Evolutionary conservation across 2,113 vertebrate genomes (phyloP), one percentile per base, ranked within the genome.

Genomic region (Strix aluco): DNA sequence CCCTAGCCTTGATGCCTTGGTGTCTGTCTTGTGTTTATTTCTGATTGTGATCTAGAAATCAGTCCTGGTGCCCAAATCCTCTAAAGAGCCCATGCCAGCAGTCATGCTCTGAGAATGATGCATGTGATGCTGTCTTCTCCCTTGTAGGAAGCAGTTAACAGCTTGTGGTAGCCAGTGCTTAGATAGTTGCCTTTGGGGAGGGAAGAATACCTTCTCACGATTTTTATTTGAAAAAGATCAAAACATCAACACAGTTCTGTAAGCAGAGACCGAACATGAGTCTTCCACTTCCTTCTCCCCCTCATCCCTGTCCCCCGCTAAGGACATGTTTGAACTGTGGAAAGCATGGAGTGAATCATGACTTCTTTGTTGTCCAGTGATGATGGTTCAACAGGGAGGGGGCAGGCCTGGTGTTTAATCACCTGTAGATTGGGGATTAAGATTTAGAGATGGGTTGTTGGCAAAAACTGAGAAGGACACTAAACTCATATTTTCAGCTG

Each of bases 341-440:
- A 47, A 63, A 63, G 23, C 0, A 0, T 2, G 9, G 21, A 63
- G 47, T 73, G 23, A 71, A 34, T 71, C 2, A 0, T 0, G 4
- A 22, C 44, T 63, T 20, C 5, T 23, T 61, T 4, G 6, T 29
- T 59, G 26, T 6, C 38, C 44, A 15, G 20, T 17, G 36, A 7
- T 73, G 81, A 6, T 36, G 21, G 13, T 2, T 71, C 69, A 74
- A 27, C 38, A 57, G 40, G 40, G 69, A 47, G 9, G 25, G 44
- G 51, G 1, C 42, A n/a, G 32, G 34, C 58, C 16, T 25, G 38
- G 2, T 87, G 20, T 10, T 67, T 15, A 61, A 40, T 78, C 19
- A 52, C 52, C n/a, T 61, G 46, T n/a, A 27, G 42, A 29, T 2
- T 10, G 3, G 32, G 57, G 8, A 38, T 62, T 40, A 20, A 86